These are phyloP conservation scores for Papilio demoleus DNA, from an alignment of 2,888 invertebrate species.

Conservation along the genomic window DNA sequence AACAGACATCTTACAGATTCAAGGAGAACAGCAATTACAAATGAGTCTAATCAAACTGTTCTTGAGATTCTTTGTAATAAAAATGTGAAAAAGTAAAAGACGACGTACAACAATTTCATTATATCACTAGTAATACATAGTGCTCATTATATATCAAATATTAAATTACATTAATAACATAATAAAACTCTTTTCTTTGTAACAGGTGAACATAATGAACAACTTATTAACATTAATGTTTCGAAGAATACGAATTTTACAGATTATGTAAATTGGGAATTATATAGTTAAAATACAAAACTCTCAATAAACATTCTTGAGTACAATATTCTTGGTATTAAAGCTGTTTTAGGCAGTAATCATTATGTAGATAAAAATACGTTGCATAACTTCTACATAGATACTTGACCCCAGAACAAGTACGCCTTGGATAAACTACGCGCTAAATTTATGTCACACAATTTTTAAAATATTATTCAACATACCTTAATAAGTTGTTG, in stretches of 20 bases:
- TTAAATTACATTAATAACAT: no score
- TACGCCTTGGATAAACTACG: background rate
- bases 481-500: constrained; percentile 77
- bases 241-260: background rate
- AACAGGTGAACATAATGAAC: background rate
- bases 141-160: no score
- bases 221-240: background rate
- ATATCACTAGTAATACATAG: no score
- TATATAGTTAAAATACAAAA: background rate
- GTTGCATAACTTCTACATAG: background rate
- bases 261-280: background rate
- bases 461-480: constrained; percentile 1
- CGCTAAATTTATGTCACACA: background rate
- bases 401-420: background rate
- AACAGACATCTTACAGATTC: constrained; percentile 1
- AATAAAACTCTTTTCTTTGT: no score
- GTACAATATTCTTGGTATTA: background rate
- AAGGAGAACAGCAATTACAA: constrained; percentile 5
- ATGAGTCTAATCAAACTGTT: background rate
- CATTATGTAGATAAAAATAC: background rate
- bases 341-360: background rate
- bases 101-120: no score
- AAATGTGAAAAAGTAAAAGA: no score
- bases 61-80: background rate
- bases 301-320: background rate